Conservation (phyloP, 2,888 invertebrate genomes). For the Margaritifera margaritifera region DNA sequence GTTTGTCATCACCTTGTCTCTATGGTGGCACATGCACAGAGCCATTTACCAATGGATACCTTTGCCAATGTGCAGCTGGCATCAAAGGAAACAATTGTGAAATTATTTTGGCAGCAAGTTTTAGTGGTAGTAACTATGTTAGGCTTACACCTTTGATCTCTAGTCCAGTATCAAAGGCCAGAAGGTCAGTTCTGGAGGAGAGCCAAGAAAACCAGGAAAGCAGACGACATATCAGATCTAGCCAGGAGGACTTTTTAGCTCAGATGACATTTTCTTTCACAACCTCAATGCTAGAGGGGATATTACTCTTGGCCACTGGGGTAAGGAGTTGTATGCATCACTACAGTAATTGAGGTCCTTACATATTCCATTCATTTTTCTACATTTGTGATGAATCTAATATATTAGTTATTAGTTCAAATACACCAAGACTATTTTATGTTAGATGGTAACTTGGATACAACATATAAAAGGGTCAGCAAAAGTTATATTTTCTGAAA, state of each 20-base stretch:
- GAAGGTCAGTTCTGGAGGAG: no score
- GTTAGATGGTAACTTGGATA: no score
- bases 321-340: constrained; percentile 33
- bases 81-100: constrained; percentile 57
- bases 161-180: not conserved
- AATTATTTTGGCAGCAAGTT: constrained; percentile 54
- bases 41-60: constrained; percentile 81
- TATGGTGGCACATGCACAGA: constrained; percentile 94
- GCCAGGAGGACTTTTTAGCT: not conserved
- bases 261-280: constrained; percentile 31
- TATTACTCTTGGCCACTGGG: constrained; percentile 54
- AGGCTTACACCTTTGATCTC: constrained; percentile 30
- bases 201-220: not conserved
- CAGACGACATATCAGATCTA: constrained; percentile 4
- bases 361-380: no score
- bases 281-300: constrained; percentile 54
- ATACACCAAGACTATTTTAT: no score
- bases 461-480: no score
- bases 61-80: constrained; percentile 59
- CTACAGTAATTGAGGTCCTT: no score
- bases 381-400: no score
- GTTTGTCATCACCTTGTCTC: constrained; percentile 83
- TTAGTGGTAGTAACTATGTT: constrained; percentile 50
- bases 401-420: no score
- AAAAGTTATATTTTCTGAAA: no score